A percentile compares a stretch with the other conserved stretches of the same genome.
phyloP scores from a whole-genome alignment of 1,140 invertebrate species.

The Grapholita molesta region DNA sequence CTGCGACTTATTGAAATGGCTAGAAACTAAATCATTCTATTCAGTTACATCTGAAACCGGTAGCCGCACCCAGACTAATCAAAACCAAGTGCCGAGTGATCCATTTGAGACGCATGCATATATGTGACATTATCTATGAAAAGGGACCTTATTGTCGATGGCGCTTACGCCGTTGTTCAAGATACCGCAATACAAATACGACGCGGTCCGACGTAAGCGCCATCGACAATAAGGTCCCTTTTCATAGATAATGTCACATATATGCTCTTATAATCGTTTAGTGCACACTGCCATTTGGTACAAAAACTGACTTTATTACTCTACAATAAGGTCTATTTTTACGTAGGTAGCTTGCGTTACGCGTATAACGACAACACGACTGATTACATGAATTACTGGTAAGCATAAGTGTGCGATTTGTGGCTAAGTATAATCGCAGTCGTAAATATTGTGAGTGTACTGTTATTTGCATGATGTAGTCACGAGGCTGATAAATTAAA shows the following conservation, averaged over 20 bases:
- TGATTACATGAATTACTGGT: background rate
- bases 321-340: background rate
- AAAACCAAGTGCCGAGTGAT: background rate
- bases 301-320: background rate
- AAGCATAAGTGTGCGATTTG: background rate
- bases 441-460: background rate
- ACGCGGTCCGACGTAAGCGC: no score
- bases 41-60: background rate
- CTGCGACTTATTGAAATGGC: no score
- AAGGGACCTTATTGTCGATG: background rate
- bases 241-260: no score
- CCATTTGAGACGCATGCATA: background rate
- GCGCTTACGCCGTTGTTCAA: no score
- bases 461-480: background rate
- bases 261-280: no score
- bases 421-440: background rate
- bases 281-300: background rate
- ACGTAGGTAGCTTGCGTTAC: background rate
- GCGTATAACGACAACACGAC: background rate
- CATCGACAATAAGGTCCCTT: no score
- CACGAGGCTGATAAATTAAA: background rate
- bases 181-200: no score
- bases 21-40: background rate
- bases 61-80: background rate
- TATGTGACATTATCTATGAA: background rate